Evolutionary conservation across 2,797 vertebrate species (phyloP).

Genomic region (Odontamblyopus rebecca): DNA sequence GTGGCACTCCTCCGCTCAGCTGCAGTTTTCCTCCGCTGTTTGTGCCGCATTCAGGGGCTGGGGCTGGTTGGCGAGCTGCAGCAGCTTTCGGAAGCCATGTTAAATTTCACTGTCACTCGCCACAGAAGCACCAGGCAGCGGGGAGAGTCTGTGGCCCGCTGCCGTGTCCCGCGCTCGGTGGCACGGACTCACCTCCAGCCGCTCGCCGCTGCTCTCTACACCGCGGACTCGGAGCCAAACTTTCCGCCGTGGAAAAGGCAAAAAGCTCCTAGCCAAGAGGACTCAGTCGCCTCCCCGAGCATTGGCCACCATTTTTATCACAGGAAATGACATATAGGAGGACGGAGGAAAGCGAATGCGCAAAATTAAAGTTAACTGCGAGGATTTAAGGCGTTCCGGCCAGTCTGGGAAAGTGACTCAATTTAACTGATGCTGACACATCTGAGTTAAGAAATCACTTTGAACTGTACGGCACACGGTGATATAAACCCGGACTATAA

Average conservation of each 20-base stretch:
- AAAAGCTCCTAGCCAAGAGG: constrained; percentile 62
- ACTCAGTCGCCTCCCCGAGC: constrained; percentile 85
- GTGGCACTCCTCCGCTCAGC: not conserved
- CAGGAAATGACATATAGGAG: constrained; percentile 95
- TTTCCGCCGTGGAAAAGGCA: constrained; percentile 39
- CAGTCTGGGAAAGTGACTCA: not conserved
- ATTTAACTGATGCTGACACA: not conserved
- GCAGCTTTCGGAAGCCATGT: constrained; percentile 8
- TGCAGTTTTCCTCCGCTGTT: not conserved
- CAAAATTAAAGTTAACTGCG: constrained; percentile 45
- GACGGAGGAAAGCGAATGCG: constrained; percentile 87
- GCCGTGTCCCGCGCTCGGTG: constrained; percentile 1
- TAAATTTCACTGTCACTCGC: constrained; percentile 5
- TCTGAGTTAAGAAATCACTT: not conserved
- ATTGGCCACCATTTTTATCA: constrained; percentile 95
- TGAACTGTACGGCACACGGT: not conserved
- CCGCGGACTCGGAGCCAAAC: constrained; percentile 59
- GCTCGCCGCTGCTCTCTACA: constrained; percentile 10
- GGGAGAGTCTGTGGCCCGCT: constrained; percentile 15
- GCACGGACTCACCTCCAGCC: constrained; percentile 21
- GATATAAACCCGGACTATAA: no score
- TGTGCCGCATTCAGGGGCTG: not conserved
- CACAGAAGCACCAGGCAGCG: constrained; percentile 14
- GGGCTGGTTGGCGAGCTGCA: constrained; percentile 4
- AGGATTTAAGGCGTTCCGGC: not conserved